A percentile compares a stretch with the other conserved stretches of the same genome.
These are phyloP conservation scores for Cavia aperea DNA, from an alignment of 2,113 vertebrate genomes.

Conservation along the genomic window DNA sequence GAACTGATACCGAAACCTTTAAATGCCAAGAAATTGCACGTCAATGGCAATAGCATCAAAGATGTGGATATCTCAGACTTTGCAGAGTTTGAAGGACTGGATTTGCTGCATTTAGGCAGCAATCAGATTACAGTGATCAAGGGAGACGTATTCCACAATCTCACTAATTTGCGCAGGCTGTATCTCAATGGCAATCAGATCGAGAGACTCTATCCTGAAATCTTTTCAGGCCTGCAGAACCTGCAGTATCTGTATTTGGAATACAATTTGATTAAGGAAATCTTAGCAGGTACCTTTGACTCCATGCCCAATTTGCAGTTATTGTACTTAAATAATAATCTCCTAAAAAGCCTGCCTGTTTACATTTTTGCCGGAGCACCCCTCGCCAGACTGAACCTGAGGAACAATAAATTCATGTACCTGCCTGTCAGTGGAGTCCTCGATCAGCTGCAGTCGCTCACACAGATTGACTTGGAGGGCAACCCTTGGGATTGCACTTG, in stretches of 20 bases:
- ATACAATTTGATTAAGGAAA: slow-evolving; percentile 97
- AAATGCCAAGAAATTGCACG: slow-evolving; percentile 95
- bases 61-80: slow-evolving; percentile 89
- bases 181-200: slow-evolving; percentile 98
- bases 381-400: slow-evolving; percentile 91
- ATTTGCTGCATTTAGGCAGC: slow-evolving; percentile 95
- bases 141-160: slow-evolving; percentile 91
- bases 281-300: slow-evolving; percentile 94
- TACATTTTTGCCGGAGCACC: slow-evolving; percentile 93
- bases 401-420: slow-evolving; percentile 99
- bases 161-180: slow-evolving; percentile 92
- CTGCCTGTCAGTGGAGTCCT: slow-evolving; percentile 96
- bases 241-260: slow-evolving; percentile 97
- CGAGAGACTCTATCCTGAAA: slow-evolving; percentile 92
- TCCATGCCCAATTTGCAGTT: slow-evolving; percentile 95
- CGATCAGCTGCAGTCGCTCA: slow-evolving; percentile 92
- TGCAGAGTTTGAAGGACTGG: slow-evolving; percentile 91
- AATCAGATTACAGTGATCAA: slow-evolving; percentile 89
- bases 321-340: slow-evolving; percentile 96
- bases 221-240: slow-evolving; percentile 94
- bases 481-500: slow-evolving; percentile 99
- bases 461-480: slow-evolving; percentile 95
- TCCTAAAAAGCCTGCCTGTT: slow-evolving; percentile 90
- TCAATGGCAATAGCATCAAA: slow-evolving; percentile 94
- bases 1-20: slow-evolving; percentile 89